Percentiles rank a stretch among this genome's conserved stretches.
These are phyloP conservation scores for Mesitornis unicolor DNA, from an alignment of 2,113 vertebrate species.

Conservation along the genomic window DNA sequence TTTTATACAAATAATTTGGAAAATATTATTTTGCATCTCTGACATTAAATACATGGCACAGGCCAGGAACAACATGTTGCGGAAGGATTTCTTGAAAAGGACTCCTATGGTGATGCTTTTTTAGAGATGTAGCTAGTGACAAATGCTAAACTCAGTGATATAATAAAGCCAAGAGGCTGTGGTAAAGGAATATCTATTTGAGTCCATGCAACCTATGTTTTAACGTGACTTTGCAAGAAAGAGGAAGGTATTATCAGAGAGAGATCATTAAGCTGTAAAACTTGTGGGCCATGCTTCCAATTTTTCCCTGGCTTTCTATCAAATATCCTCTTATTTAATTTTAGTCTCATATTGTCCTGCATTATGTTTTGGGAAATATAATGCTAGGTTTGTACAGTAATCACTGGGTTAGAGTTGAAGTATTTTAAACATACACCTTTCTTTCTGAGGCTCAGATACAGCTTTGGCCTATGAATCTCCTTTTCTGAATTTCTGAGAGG, in stretches of 20 bases:
- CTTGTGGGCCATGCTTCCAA: not conserved
- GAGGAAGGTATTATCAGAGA: not conserved
- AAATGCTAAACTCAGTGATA: not conserved
- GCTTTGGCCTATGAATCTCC: not conserved
- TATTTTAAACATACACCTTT: not conserved
- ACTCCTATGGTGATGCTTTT: not conserved
- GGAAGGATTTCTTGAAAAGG: not conserved
- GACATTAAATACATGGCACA: not conserved
- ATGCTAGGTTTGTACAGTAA: not conserved
- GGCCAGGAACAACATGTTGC: not conserved
- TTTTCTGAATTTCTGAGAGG: not conserved
- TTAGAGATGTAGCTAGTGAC: not conserved
- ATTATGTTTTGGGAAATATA: not conserved
- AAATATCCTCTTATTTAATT: not conserved
- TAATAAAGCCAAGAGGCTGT: not conserved
- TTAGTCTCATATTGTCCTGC: not conserved
- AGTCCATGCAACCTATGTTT: not conserved
- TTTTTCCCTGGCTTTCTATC: not conserved
- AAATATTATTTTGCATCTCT: not conserved
- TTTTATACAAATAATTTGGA: constrained; percentile 22
- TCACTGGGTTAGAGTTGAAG: not conserved
- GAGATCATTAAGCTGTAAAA: not conserved
- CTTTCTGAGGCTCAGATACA: not conserved
- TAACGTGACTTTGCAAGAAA: not conserved
- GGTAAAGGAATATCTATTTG: not conserved